These are phyloP conservation scores for Poecile atricapillus DNA, from an alignment of 2,113 vertebrate species.

Conservation along the genomic window DNA sequence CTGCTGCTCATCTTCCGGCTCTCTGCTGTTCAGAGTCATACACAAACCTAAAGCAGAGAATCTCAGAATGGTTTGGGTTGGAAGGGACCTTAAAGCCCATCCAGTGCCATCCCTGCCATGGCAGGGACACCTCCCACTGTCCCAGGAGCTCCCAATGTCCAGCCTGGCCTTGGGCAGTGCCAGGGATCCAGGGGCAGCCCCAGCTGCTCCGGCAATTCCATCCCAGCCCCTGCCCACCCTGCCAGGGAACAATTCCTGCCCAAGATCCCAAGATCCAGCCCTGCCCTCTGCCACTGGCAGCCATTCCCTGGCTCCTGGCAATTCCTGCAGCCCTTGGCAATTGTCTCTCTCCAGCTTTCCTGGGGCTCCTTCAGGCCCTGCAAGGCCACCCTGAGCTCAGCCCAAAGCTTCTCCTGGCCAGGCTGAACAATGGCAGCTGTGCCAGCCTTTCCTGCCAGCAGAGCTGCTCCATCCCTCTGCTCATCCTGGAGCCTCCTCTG, in stretches of 20 bases:
- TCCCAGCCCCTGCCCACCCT: fast-evolving
- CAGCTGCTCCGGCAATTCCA: background rate
- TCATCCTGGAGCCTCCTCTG: background rate
- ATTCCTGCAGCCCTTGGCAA: background rate
- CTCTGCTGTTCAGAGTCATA: background rate
- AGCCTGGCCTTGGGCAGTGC: background rate
- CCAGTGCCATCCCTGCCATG: fast-evolving
- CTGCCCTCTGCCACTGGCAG: background rate
- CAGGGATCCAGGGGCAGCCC: background rate
- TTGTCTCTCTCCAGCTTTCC: too few relatives aligned
- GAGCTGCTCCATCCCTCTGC: background rate
- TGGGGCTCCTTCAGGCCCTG: too few relatives aligned
- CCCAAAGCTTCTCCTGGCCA: too few relatives aligned
- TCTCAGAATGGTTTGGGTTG: fast-evolving
- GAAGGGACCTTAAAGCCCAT: background rate
- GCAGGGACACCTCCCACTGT: background rate
- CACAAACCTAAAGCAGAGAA: background rate
- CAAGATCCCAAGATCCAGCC: background rate
- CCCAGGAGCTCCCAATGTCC: background rate
- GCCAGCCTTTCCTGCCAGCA: background rate
- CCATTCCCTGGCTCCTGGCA: background rate
- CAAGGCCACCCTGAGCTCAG: too few relatives aligned
- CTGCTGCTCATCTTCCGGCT: background rate
- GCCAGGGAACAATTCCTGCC: fast-evolving
- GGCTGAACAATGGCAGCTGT: too few relatives aligned